A percentile compares a stretch with the other conserved stretches of the same genome.
Conservation (phyloP, 2,888 invertebrate species). For the Trachelus troglodyta region DNA sequence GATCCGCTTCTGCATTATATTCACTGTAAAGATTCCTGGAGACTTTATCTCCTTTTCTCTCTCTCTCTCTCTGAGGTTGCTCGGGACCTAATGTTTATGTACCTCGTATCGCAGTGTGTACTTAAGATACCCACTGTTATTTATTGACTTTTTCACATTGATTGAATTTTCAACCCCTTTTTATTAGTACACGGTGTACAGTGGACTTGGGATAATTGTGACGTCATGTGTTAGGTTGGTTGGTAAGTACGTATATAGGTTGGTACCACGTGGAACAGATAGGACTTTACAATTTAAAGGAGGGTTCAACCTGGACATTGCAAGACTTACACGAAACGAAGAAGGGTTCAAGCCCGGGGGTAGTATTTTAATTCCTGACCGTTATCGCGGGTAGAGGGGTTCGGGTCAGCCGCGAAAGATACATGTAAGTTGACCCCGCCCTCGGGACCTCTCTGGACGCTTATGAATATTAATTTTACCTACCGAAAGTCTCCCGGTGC, state of each 20-base stretch:
- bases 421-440: constrained; percentile 67
- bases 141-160: background rate
- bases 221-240: too few species aligned
- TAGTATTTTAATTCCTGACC: constrained; percentile 64
- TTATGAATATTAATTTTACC: constrained; percentile 66
- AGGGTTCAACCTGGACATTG: too few species aligned
- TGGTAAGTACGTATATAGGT: too few species aligned
- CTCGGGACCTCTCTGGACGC: constrained; percentile 66
- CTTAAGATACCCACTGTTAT: background rate
- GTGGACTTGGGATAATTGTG: too few species aligned
- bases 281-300: too few species aligned
- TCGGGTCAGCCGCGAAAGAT: constrained; percentile 65
- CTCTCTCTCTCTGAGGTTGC: background rate
- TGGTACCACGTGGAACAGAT: too few species aligned
- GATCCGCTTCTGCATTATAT: background rate
- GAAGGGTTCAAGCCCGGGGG: constrained; percentile 60
- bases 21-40: background rate
- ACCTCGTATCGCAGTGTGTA: background rate
- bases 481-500: constrained; percentile 24
- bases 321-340: constrained; percentile 33
- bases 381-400: constrained; percentile 54
- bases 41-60: background rate
- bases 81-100: background rate
- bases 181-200: background rate
- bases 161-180: background rate